Percentiles rank a stretch among this genome's conserved stretches.
Conservation (phyloP, 1,140 invertebrate species). For the Colletes latitarsis region DNA sequence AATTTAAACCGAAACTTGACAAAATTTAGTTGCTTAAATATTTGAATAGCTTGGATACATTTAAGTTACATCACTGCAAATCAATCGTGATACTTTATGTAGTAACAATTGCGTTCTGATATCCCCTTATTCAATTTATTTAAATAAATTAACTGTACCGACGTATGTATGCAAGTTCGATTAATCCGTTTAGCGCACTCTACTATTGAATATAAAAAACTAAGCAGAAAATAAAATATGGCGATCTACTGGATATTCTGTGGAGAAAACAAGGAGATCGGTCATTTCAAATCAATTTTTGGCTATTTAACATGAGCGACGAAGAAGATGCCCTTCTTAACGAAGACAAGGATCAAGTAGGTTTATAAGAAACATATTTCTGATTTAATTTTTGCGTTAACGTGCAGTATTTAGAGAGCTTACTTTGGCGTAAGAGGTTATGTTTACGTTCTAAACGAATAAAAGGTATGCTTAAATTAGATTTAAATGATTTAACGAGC, state of each 20-base stretch:
- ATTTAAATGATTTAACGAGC: not conserved
- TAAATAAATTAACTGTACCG: no score
- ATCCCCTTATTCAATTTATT: no score
- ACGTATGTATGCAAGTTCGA: no score
- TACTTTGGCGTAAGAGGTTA: not conserved
- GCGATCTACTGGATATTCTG: not conserved
- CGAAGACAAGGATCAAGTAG: slow-evolving; percentile 63
- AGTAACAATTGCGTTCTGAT: no score
- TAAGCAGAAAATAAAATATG: not conserved
- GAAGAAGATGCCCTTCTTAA: slow-evolving; percentile 52
- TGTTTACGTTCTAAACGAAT: not conserved
- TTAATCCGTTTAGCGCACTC: not conserved
- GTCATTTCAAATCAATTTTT: not conserved
- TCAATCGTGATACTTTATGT: no score
- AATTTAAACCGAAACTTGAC: no score
- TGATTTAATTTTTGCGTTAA: not conserved
- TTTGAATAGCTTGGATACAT: no score
- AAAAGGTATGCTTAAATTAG: not conserved
- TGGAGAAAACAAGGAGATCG: not conserved
- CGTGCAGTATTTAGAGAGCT: not conserved
- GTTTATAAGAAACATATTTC: not conserved
- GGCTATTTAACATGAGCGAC: slow-evolving; percentile 56
- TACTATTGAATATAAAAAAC: not conserved
- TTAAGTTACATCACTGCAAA: no score
- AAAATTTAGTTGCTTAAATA: no score